Evolutionary conservation across 2,888 invertebrate genomes (phyloP).

Genomic region (Strigamia transsilvanica): DNA sequence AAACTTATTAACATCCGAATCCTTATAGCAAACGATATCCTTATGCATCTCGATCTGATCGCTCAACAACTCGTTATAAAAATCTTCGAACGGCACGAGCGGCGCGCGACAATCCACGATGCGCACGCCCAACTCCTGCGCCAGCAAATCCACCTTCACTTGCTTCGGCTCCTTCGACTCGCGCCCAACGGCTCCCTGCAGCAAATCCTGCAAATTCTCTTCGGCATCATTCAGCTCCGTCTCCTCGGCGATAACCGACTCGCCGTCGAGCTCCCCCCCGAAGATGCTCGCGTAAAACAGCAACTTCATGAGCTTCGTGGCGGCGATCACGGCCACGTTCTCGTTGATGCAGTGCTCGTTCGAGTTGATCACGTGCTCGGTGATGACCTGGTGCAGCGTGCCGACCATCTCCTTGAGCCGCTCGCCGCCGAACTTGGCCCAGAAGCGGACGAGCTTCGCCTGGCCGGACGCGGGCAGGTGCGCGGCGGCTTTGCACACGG

Average conservation of each 20-base stretch:
- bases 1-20: constrained; percentile 71
- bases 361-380: constrained; percentile 80
- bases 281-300: constrained; percentile 87
- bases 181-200: constrained; percentile 61
- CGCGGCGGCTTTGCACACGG: constrained; percentile 74
- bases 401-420: constrained; percentile 67
- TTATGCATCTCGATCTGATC: constrained; percentile 93
- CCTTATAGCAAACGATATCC: constrained; percentile 89
- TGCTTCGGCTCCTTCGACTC: constrained; percentile 62
- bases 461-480: constrained; percentile 78
- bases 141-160: constrained; percentile 70
- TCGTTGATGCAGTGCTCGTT: constrained; percentile 82
- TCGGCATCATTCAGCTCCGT: constrained; percentile 62
- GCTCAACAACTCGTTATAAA: constrained; percentile 92
- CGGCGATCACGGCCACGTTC: constrained; percentile 81
- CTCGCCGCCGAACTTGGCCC: constrained; percentile 76
- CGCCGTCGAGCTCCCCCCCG: constrained; percentile 71
- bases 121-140: constrained; percentile 76
- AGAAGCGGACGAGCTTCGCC: constrained; percentile 80
- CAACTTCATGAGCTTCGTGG: constrained; percentile 89
- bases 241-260: constrained; percentile 61
- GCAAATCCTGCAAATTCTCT: constrained; percentile 59
- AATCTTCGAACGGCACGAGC: constrained; percentile 84
- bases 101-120: constrained; percentile 84
- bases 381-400: constrained; percentile 86